Base-by-base conservation (phyloP, 2,888 invertebrate species). In the Drosophila engyochracea region DNA sequence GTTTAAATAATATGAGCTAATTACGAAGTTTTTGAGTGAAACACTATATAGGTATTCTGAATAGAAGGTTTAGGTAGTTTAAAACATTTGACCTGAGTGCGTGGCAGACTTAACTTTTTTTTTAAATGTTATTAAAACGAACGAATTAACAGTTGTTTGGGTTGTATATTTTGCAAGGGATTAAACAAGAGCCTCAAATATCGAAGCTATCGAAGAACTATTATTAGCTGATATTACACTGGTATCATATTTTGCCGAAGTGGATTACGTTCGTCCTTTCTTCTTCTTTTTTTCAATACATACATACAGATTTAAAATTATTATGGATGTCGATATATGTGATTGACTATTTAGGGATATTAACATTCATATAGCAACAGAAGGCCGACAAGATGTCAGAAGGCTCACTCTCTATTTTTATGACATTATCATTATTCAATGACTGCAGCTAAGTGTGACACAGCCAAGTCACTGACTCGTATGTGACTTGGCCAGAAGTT, bases 391-490 rank as follows among this genome's bases (percentile, higher is more conserved):
- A 47, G 22, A 47, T 22, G 7, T 14, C 22, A 7, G 19, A 41
- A 41, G 10, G n/a, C 4, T n/a, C 41, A 41, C 10, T 41, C 2
- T 41, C 10, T n/a, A 39, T 41, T 41, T 41, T 41, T 41, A 10
- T 41, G 10, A n/a, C 2, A 41, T 10, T 47, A 9, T 47, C 7
- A 47, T 16, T 16, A 25, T 47, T 25, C 4, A 47, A 25, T 64
- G 25, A 44, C 25, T 25, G 16, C 30, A 69, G 30, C 51, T 19
- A 69, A 88, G 90, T 87, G 71, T 63, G 63, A 28, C 41, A 16
- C n/a, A 55, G 74, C 31, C 85, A 90, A 80, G 89, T 73, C 61
- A 88, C 67, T 65, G 54, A 74, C 49, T 63, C 73, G 75, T 85
- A 76, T 79, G 70, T 89, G 77, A 75, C 49, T 63, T 30, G 65